phyloP scores from a whole-genome alignment of 30 jellyfish, hydroid and myxozoan genomes.

The Turritopsis dohrnii region DNA sequence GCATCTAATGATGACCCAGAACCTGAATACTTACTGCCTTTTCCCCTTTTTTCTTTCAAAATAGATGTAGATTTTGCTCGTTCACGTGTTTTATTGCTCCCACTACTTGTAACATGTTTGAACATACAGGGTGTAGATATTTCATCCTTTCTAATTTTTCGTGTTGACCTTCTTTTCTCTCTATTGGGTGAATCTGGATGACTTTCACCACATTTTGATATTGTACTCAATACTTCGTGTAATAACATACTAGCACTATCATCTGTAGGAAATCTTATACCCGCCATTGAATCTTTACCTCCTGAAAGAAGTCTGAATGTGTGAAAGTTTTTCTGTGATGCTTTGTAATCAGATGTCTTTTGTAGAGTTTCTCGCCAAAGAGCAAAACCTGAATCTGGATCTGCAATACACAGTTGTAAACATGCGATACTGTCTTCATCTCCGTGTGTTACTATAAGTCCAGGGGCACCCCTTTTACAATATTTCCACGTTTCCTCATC shows the following conservation, averaged over 20 bases:
- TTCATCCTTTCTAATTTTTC: conserved; percentile 63
- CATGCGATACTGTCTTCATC: conserved; percentile 21
- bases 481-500: conserved; percentile 85
- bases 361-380: conserved; percentile 74
- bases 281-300: conserved; percentile 72
- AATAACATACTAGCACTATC: conserved; percentile 65
- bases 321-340: conserved; percentile 73
- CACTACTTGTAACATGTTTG: conserved; percentile 78
- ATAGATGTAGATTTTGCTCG: conserved; percentile 2
- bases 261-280: conserved; percentile 67
- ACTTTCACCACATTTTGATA: conserved; percentile 41
- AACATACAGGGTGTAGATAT: conserved; percentile 92
- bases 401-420: conserved; percentile 70
- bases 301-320: conserved; percentile 51
- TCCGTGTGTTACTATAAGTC: conserved; percentile 51
- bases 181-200: not conserved
- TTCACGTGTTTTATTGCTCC: conserved; percentile 31
- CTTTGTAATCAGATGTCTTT: conserved; percentile 54
- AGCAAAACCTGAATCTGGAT: conserved; percentile 80
- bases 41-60: not conserved
- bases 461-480: conserved; percentile 79
- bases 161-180: conserved; percentile 16
- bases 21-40: conserved; percentile 17
- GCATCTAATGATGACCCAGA: conserved; percentile 28
- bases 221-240: conserved; percentile 64